Percentiles rank a stretch among this genome's conserved stretches.
Conservation (phyloP, 2,888 invertebrate genomes). For the Hydropsyche betteni region DNA sequence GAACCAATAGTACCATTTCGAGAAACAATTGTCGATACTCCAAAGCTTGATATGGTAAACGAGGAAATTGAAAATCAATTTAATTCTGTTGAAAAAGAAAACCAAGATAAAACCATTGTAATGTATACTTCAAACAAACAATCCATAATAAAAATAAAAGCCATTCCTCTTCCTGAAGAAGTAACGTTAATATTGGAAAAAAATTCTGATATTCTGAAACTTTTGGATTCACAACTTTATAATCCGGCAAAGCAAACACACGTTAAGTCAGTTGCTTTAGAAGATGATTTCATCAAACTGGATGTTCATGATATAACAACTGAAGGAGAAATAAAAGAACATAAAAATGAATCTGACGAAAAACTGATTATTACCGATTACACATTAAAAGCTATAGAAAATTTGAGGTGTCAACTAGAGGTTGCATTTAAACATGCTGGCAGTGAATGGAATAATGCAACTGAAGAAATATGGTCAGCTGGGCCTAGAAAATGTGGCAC, state of each 20-base stretch:
- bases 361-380: slow-evolving; percentile 57
- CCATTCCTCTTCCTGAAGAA: slow-evolving; percentile 77
- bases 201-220: slow-evolving; percentile 76
- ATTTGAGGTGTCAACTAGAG: slow-evolving; percentile 68
- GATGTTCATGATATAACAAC: slow-evolving; percentile 44
- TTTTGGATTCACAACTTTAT: slow-evolving; percentile 52
- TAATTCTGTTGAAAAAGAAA: slow-evolving; percentile 61
- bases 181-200: slow-evolving; percentile 77
- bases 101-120: slow-evolving; percentile 65
- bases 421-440: slow-evolving; percentile 69
- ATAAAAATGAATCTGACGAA: slow-evolving; percentile 30
- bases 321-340: slow-evolving; percentile 53
- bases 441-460: slow-evolving; percentile 64
- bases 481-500: slow-evolving; percentile 90
- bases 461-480: slow-evolving; percentile 86
- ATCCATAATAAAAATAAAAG: slow-evolving; percentile 77
- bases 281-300: slow-evolving; percentile 49
- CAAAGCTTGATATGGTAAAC: slow-evolving; percentile 84
- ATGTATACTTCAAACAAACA: slow-evolving; percentile 77
- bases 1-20: slow-evolving; percentile 96
- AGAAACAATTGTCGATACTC: slow-evolving; percentile 88
- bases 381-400: slow-evolving; percentile 62
- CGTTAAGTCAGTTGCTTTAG: slow-evolving; percentile 54
- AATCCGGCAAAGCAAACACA: not conserved
- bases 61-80: slow-evolving; percentile 78